Evolutionary conservation across 2,888 invertebrate species (phyloP), one percentile per base, ranked within the genome.

Genomic region (Hydropsyche betteni): DNA sequence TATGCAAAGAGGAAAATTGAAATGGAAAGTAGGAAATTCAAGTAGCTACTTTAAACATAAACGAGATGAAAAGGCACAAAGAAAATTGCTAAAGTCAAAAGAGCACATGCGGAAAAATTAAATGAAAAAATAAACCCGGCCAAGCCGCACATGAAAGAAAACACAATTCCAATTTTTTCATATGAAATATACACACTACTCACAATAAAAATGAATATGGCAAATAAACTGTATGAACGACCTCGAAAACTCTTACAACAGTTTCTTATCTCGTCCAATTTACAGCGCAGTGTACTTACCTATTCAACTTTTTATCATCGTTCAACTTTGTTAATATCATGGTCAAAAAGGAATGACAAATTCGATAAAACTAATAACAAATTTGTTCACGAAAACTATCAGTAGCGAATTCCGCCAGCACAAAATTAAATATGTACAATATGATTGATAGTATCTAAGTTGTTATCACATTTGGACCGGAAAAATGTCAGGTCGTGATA

Each of bases 21-120:
- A 58, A 58, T 58, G 14, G 58, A 24, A 58, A 58, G 58, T 58
- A 58, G 58, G 58, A 58, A 58, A 58, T 58, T 58, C 58, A 58
- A 44, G 58, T 16, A 58, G 58, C 58, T 58, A 24, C 58, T 58
- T 58, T 58, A 58, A 58, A 58, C 24, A 58, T 8, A 58, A 53
- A 24, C 14, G 58, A 58, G 58, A 58, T 58, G 16, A 58, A 58
- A 58, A 24, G 16, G 58, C 24, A 58, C 14, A 58, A 16, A 24
- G 58, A 58, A 58, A 58, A 58, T 44, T 44, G 44, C 44, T 44
- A 44, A 44, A 44, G 53, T 53, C n/a, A n/a, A 16, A 14, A 58
- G 24, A 24, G 16, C 58, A 24, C 58, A 58, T 24, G 24, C 8
- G 58, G 58, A 58, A 58, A 53, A 58, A 58, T 58, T 58, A 24